These are phyloP conservation scores for Chaetops frenatus DNA, from an alignment of 2,113 vertebrate species.

Conservation along the genomic window DNA sequence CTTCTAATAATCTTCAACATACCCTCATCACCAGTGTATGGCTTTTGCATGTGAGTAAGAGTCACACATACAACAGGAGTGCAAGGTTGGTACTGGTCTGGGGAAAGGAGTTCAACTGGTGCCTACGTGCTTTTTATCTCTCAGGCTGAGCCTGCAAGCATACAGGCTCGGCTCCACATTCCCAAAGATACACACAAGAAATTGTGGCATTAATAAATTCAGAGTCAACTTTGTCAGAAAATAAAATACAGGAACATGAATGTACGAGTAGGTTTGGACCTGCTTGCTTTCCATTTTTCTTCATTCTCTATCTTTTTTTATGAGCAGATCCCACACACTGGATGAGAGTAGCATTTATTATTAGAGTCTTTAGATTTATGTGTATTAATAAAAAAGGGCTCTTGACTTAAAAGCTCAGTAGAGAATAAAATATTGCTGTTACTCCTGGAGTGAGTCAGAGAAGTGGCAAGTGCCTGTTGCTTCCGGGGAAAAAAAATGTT, in stretches of 20 bases:
- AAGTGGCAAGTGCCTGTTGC: not conserved
- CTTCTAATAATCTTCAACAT: not conserved
- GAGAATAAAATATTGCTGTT: not conserved
- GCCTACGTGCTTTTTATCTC: not conserved
- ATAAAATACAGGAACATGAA: not conserved
- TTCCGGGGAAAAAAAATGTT: not conserved
- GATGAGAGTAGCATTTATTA: not conserved
- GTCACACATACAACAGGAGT: not conserved
- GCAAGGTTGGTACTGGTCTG: not conserved
- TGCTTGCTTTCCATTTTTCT: not conserved
- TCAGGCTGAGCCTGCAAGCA: not conserved
- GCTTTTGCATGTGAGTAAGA: not conserved
- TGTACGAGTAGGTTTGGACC: not conserved
- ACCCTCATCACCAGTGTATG: not conserved
- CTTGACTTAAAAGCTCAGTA: not conserved
- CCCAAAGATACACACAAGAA: not conserved
- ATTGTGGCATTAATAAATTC: not conserved
- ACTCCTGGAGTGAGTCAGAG: not conserved
- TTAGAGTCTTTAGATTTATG: not conserved
- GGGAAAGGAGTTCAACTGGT: not conserved
- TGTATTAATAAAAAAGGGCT: not conserved
- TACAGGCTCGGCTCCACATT: not conserved
- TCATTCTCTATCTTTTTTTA: not conserved
- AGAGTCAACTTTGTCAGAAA: not conserved
- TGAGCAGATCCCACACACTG: fast-evolving